A percentile compares a stretch with the other conserved stretches of the same genome.
Evolutionary conservation across 2,797 vertebrate genomes (phyloP).

Genomic region (Limnodromus scolopaceus): DNA sequence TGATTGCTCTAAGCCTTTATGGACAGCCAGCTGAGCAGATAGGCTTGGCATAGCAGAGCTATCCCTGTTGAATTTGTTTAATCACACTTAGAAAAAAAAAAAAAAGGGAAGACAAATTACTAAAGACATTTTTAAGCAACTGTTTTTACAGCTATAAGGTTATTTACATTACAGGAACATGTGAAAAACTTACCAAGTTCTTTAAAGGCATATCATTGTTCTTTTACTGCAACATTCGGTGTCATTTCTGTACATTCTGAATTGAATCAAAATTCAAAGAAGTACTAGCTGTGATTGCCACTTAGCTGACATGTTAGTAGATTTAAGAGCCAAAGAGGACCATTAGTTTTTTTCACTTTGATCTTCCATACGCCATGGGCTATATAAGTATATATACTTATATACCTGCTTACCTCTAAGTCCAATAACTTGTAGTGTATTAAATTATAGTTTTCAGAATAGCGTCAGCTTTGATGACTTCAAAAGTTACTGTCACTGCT

Average conservation of each 20-base stretch:
- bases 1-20: not conserved
- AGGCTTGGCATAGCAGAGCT: not conserved
- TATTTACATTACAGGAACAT: not conserved
- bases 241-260: not conserved
- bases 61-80: not conserved
- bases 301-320: not conserved
- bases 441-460: not conserved
- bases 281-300: not conserved
- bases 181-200: accelerated
- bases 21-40: not conserved
- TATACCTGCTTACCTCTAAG: not conserved
- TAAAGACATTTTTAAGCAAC: not conserved
- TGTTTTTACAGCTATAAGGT: not conserved
- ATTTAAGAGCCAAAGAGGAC: not conserved
- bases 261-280: not conserved
- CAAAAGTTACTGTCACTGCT: not conserved
- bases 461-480: not conserved
- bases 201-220: not conserved
- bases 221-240: not conserved
- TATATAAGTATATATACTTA: not conserved
- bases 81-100: not conserved
- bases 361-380: accelerated
- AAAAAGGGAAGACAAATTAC: not conserved
- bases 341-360: not conserved
- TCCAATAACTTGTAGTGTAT: not conserved